Percentiles rank a stretch among this genome's conserved stretches.
Conservation (phyloP, 2,888 invertebrate species). For the Acrobasis repandana region DNA sequence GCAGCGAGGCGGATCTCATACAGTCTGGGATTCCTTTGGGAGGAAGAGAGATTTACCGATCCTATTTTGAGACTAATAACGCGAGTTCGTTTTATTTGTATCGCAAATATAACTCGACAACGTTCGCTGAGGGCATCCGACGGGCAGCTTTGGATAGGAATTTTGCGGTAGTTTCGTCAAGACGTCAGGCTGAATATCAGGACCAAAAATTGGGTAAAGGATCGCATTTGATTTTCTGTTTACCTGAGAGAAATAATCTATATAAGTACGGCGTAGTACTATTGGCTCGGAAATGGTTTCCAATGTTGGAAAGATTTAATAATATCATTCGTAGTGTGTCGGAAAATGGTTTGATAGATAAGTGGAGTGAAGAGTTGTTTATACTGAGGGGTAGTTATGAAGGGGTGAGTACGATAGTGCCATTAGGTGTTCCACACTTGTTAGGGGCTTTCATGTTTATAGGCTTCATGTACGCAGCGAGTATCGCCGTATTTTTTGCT, state of each 20-base stretch:
- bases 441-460: slow-evolving; percentile 76
- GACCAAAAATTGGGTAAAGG: slow-evolving; percentile 74
- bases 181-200: slow-evolving; percentile 72
- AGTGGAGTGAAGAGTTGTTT: slow-evolving; percentile 74
- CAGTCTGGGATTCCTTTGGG: slow-evolving; percentile 69
- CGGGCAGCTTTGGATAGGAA: slow-evolving; percentile 64
- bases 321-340: slow-evolving; percentile 72
- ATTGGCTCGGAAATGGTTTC: slow-evolving; percentile 73
- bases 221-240: slow-evolving; percentile 68
- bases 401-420: slow-evolving; percentile 55
- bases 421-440: slow-evolving; percentile 68
- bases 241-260: slow-evolving; percentile 70
- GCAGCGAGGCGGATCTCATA: slow-evolving; percentile 69
- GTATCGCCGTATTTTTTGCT: slow-evolving; percentile 60
- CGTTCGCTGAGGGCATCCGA: slow-evolving; percentile 67
- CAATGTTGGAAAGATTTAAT: slow-evolving; percentile 70
- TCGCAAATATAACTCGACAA: slow-evolving; percentile 70
- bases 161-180: slow-evolving; percentile 73
- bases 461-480: slow-evolving; percentile 64
- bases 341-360: slow-evolving; percentile 76
- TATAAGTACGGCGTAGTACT: slow-evolving; percentile 79
- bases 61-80: slow-evolving; percentile 78
- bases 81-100: slow-evolving; percentile 75
- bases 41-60: slow-evolving; percentile 75
- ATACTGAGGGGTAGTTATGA: slow-evolving; percentile 52